These are phyloP conservation scores for Phaetusa simplex DNA, from an alignment of 2,113 vertebrate genomes.

Conservation along the genomic window DNA sequence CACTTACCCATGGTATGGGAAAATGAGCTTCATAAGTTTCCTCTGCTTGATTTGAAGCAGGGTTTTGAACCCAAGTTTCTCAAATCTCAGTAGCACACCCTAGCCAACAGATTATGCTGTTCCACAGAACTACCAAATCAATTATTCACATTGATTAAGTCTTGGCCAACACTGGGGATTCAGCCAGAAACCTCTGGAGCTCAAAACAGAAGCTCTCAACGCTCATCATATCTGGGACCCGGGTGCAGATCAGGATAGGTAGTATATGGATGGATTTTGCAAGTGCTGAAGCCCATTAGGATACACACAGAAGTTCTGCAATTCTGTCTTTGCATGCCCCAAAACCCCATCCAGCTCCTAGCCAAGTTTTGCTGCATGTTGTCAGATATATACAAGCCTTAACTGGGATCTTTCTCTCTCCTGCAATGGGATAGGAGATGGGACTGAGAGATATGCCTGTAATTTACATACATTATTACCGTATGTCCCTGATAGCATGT, in stretches of 20 bases:
- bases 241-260: background rate
- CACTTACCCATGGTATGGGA: background rate
- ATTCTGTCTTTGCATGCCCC: constrained; percentile 56
- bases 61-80: background rate
- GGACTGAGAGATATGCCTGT: constrained; percentile 29
- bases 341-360: constrained; percentile 14
- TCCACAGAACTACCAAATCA: background rate
- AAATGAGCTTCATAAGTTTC: constrained; percentile 4
- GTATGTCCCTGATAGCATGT: background rate
- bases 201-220: background rate
- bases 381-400: constrained; percentile 64
- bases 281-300: background rate
- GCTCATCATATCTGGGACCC: background rate
- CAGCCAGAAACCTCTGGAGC: background rate
- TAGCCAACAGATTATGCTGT: background rate
- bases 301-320: background rate
- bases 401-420: constrained; percentile 26
- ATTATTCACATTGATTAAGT: background rate
- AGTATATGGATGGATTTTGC: background rate
- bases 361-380: constrained; percentile 37
- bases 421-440: constrained; percentile 35
- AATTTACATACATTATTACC: constrained; percentile 53
- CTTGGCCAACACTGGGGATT: background rate
- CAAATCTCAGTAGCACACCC: background rate
- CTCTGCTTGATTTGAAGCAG: background rate